Evolutionary conservation across 2,888 invertebrate genomes (phyloP), one percentile per base, ranked within the genome.

Genomic region (Protonemura montana): DNA sequence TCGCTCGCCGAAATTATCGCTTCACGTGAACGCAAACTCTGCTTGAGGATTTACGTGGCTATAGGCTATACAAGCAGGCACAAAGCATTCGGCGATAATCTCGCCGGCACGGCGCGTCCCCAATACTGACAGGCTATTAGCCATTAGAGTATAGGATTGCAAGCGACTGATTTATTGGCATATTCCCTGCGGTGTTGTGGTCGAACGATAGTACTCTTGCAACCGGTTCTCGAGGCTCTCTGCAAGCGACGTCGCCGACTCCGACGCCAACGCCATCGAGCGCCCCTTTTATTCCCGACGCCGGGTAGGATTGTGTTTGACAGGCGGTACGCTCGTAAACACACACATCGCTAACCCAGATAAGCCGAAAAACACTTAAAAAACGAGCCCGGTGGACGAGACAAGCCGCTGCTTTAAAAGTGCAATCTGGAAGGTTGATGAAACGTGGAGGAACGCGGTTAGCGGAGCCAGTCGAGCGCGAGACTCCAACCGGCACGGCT

Each of bases 261-360:
- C 59, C 59, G 59, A 59, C 59, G 59, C 78, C 78, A 10, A 28
- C 28, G 78, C 78, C 28, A 26, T 78, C 78, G 27, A 78, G 78
- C 78, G 27, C 26, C 78, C 28, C 78, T 78, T 78, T 78, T 78
- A 78, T 78, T 78, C 78, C 27, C 59, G 16, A 21, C 7, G 59
- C 21, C 59, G 59, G 2, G 28, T 27, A 7, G 78, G 78, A 78
- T 78, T 28, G 78, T 26, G 78, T 78, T 26, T 78, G 78, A 78
- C 78, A 78, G 78, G 78, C 27, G 10, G 78, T 27, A 78, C 78
- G 28, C 78, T 78, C 78, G 78, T 78, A 78, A 78, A 78, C 78
- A 78, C 78, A 78, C 78, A 26, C 78, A 59, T 59, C 59, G 59
- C 59, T 59, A 59, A 21, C 59, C 59, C 16, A 21, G 59, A 59